phyloP scores from a whole-genome alignment of 2,797 vertebrate species.

The Pachyuromys duprasi region DNA sequence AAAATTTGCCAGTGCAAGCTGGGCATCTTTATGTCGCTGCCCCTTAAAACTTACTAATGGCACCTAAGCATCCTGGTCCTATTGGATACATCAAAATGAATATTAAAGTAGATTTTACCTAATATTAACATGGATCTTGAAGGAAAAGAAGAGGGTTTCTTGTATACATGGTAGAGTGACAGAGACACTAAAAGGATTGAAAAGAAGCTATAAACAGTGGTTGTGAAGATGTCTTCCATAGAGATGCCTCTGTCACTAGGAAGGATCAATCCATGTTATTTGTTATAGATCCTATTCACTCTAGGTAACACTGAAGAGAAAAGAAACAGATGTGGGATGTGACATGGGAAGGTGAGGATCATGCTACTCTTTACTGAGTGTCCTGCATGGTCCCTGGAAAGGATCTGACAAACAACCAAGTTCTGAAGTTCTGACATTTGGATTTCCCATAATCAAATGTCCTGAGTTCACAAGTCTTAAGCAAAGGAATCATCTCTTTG shows the following conservation, averaged over 20 bases:
- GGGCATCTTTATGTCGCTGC: not conserved
- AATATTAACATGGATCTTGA: not conserved
- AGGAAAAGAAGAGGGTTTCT: not conserved
- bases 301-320: not conserved
- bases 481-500: not conserved
- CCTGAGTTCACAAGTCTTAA: not conserved
- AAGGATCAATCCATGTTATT: fast-evolving
- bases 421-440: no score
- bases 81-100: not conserved
- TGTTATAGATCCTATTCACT: fast-evolving
- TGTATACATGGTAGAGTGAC: not conserved
- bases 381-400: fast-evolving
- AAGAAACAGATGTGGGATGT: not conserved
- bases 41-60: not conserved
- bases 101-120: not conserved
- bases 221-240: fast-evolving
- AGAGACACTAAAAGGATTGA: not conserved
- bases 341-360: not conserved
- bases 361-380: no score
- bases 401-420: not conserved
- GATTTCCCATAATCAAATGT: not conserved
- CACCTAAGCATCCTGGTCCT: not conserved
- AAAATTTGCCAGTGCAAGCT: not conserved
- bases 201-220: not conserved
- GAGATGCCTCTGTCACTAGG: not conserved